Evolutionary conservation across 2,888 invertebrate species (phyloP), one percentile per base, ranked within the genome.

Genomic region (Xylota segnis): DNA sequence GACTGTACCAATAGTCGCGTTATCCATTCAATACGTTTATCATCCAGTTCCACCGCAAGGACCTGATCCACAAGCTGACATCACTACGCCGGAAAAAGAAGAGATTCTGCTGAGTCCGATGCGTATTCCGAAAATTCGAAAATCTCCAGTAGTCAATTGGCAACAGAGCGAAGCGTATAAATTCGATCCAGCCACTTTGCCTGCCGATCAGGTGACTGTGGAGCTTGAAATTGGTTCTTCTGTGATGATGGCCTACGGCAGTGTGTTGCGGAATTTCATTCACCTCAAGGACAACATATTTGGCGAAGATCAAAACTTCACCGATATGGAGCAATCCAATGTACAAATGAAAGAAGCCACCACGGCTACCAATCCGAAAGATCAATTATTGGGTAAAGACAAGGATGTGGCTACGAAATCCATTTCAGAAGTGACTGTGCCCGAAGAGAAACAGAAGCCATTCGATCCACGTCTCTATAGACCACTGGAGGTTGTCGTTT

Each of bases 231-330:
- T 99, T 37, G 98, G 98, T 0, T 98, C 98, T 0, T 98, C 98
- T 0, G 96, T 98, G 34, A 93, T 99, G 5, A 94, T 97, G 89
- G 94, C 98, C 0, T 99, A 98, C 90, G 99, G 99, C 3, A 96
- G 98, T 16, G 95, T 99, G 6, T 94, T 99, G 37, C 95, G 96
- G 72, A 96, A 97, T 91, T 96, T 98, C 89, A 95, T 98, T 90
- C 96, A 97, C 92, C 94, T 98, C 50, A 96, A 98, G 94, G 99
- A 99, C 93, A 99, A 99, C 90, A 97, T 99, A 88, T 98, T 99
- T 91, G 99, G 99, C 0, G 98, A 98, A 92, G 97, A 98, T 93
- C 98, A 99, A 92, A 94, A 94, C 27, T 98, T 98, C 90, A 97
- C 97, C 0, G 98, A 98, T 89, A 98, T 98, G 96, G 96, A 96